Conservation (phyloP, 2,797 vertebrate species). For the Gila robusta region DNA sequence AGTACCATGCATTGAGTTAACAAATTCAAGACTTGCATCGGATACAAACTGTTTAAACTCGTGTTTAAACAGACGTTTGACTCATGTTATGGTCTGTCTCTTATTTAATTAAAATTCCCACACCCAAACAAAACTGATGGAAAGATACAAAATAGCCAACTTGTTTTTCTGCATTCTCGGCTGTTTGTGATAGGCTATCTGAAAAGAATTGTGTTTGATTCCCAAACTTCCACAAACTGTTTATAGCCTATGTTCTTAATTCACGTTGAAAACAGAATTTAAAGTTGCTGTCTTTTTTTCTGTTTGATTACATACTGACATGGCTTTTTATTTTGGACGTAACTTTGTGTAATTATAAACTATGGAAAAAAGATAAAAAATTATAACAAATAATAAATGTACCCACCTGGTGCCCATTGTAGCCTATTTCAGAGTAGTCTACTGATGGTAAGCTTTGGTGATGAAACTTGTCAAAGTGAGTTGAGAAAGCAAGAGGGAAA, state of each 20-base stretch:
- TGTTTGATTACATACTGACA: not conserved
- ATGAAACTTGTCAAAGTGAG: not conserved
- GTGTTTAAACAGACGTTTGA: too few relatives aligned
- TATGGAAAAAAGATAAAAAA: too few relatives aligned
- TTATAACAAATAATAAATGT: not conserved
- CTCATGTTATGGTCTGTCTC: too few relatives aligned
- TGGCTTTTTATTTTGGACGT: not conserved
- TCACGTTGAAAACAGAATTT: not conserved
- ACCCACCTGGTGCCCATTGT: constrained; percentile 24
- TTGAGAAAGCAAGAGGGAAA: not conserved
- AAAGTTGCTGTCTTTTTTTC: not conserved
- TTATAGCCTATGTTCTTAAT: too few relatives aligned
- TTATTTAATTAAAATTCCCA: not conserved
- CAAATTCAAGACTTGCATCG: too few relatives aligned
- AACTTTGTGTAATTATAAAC: not conserved
- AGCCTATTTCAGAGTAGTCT: not conserved
- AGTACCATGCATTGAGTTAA: too few relatives aligned
- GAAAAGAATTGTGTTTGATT: not conserved
- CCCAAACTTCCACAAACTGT: not conserved
- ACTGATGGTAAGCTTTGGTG: not conserved
- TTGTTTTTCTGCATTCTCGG: not conserved
- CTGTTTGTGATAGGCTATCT: not conserved
- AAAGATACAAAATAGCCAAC: not conserved
- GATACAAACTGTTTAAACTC: too few relatives aligned
- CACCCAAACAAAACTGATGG: not conserved